These are phyloP conservation scores for Trachelus troglodyta DNA, from an alignment of 2,888 invertebrate species.

Conservation along the genomic window DNA sequence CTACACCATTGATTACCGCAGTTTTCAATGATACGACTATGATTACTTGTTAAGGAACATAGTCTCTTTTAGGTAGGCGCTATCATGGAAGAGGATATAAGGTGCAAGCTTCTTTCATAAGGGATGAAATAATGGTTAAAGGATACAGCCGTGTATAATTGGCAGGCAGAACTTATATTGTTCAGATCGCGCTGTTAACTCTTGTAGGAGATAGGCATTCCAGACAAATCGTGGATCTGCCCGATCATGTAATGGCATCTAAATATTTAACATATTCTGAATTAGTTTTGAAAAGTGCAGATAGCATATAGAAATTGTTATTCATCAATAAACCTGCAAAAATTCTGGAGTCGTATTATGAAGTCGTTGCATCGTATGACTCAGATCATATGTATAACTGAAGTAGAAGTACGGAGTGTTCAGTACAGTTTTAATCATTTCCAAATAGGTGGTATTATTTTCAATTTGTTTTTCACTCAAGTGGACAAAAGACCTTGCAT, in stretches of 20 bases:
- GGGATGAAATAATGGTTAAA: conserved; percentile 52
- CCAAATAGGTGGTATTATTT: conserved; percentile 85
- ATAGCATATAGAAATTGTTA: neutral
- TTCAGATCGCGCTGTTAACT: conserved; percentile 78
- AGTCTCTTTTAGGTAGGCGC: neutral
- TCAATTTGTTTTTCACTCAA: conserved; percentile 85
- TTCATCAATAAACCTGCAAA: conserved; percentile 69
- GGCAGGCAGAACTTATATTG: conserved; percentile 87
- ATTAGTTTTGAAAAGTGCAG: conserved; percentile 8
- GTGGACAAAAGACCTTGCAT: conserved; percentile 85
- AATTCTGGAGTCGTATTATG: conserved; percentile 87
- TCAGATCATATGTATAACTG: conserved; percentile 93
- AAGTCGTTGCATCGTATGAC: conserved; percentile 89
- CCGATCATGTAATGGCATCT: conserved; percentile 80
- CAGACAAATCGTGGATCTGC: conserved; percentile 93
- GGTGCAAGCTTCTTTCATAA: neutral
- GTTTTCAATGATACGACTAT: conserved; percentile 82
- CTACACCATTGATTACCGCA: conserved; percentile 82
- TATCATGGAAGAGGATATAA: neutral
- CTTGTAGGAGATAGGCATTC: conserved; percentile 86
- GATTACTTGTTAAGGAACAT: conserved; percentile 9
- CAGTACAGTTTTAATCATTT: conserved; percentile 86
- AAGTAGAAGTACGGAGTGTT: conserved; percentile 91
- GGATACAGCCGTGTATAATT: conserved; percentile 91
- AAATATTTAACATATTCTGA: conserved; percentile 40